These are phyloP conservation scores for Canis aureus DNA, from an alignment of 2,113 vertebrate genomes.

Conservation along the genomic window DNA sequence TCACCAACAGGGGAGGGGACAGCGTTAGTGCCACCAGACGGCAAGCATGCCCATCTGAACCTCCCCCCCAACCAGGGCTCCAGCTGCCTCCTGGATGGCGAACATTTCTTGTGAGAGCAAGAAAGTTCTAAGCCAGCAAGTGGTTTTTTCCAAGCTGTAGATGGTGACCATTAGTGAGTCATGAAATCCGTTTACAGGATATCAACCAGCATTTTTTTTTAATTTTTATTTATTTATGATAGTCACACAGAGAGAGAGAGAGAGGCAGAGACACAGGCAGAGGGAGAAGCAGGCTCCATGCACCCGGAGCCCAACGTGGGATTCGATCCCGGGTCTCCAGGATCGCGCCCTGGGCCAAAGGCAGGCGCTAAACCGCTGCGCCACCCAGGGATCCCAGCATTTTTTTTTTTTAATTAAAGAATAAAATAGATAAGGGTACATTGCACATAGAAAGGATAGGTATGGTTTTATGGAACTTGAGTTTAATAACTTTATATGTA, in stretches of 20 bases:
- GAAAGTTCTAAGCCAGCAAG: background rate
- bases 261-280: no score
- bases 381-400: background rate
- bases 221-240: no score
- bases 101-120: background rate
- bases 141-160: background rate
- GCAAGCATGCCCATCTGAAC: accelerated
- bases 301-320: no score
- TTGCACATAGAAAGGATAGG: background rate
- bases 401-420: background rate
- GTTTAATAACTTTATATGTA: background rate
- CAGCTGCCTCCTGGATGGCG: background rate
- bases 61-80: no score
- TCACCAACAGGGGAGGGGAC: background rate
- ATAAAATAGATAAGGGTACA: background rate
- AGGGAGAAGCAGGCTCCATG: no score
- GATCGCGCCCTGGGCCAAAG: no score
- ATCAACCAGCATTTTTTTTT: background rate
- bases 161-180: background rate
- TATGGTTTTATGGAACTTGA: background rate
- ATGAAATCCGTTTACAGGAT: background rate
- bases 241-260: no score
- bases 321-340: no score
- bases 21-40: accelerated
- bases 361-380: no score